A percentile compares a stretch with the other conserved stretches of the same genome.
Evolutionary conservation across 1,140 invertebrate genomes (phyloP).

Genomic region (Trachelipus rathkii): DNA sequence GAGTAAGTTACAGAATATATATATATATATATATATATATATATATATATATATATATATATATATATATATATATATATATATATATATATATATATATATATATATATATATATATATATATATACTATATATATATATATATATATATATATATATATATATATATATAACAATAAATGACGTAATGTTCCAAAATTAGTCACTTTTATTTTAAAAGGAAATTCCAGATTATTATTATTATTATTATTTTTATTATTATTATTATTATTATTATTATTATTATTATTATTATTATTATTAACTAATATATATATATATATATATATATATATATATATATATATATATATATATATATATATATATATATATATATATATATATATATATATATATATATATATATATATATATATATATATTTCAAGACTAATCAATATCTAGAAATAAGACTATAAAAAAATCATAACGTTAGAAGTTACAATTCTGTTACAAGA

Average conservation of each 20-base stretch:
- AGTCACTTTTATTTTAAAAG: too few relatives aligned
- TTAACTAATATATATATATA: background rate
- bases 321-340: constrained; percentile 15
- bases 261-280: background rate
- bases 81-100: background rate
- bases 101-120: too few relatives aligned
- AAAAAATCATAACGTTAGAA: too few relatives aligned
- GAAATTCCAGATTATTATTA: too few relatives aligned
- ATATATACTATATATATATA: too few relatives aligned
- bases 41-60: background rate
- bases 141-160: too few relatives aligned
- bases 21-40: background rate
- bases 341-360: constrained; percentile 13
- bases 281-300: background rate
- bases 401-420: constrained; percentile 13
- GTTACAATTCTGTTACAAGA: too few relatives aligned
- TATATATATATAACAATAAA: too few relatives aligned
- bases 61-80: constrained; percentile 4
- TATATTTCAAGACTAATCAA: background rate
- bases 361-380: constrained; percentile 11
- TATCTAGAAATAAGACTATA: too few relatives aligned
- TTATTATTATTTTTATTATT: background rate
- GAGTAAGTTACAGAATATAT: background rate
- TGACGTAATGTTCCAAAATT: too few relatives aligned
- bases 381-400: constrained; percentile 9